A percentile compares a stretch with the other conserved stretches of the same genome.
Evolutionary conservation across 1,140 invertebrate genomes (phyloP).

Genomic region (Caenorhabditis briggsae): DNA sequence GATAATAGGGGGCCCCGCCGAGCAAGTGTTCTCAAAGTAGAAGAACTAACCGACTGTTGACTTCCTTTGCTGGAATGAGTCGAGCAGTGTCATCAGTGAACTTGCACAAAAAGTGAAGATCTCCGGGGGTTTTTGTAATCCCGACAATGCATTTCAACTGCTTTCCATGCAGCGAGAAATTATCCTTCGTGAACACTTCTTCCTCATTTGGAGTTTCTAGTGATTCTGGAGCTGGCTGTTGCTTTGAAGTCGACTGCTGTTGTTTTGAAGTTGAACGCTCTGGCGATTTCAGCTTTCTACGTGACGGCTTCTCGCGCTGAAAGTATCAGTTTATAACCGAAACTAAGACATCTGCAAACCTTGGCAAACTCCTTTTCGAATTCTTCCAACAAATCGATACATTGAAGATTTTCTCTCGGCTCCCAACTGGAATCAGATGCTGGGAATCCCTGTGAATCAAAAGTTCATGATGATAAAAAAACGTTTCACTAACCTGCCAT

Average conservation of each 20-base stretch:
- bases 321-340: neutral
- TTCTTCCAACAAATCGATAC: neutral
- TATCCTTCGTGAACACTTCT: neutral
- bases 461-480: neutral
- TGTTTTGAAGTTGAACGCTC: neutral
- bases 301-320: constrained; percentile 1
- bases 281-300: neutral
- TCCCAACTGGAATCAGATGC: constrained; percentile 14
- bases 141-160: constrained; percentile 25
- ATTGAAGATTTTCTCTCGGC: constrained; percentile 17
- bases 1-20: no score
- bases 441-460: neutral
- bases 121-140: neutral
- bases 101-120: constrained; percentile 48
- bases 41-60: neutral
- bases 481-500: neutral
- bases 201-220: neutral
- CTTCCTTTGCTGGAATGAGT: constrained; percentile 20
- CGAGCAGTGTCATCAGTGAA: constrained; percentile 11
- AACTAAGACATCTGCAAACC: neutral
- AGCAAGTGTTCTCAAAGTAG: no score
- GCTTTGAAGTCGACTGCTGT: neutral
- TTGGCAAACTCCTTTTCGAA: constrained; percentile 23
- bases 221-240: neutral
- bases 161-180: neutral